Conservation (phyloP, 1,140 invertebrate species). For the Potamilus streckersoni region DNA sequence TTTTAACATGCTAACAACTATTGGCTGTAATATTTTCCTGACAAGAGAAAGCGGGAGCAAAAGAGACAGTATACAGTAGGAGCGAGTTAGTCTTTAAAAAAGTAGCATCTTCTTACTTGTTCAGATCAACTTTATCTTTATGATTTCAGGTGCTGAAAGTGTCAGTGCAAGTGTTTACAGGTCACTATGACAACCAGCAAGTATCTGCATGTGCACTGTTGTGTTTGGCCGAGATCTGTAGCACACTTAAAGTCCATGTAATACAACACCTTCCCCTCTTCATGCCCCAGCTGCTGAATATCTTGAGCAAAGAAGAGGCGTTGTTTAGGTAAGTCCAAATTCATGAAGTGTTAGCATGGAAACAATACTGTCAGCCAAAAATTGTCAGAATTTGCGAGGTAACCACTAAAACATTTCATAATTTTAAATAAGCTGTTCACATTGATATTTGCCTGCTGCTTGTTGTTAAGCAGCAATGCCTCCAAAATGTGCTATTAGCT, state of each 20-base stretch:
- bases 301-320: constrained; percentile 38
- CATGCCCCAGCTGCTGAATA: constrained; percentile 79
- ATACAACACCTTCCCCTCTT: constrained; percentile 80
- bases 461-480: no score
- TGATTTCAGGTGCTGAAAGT: constrained; percentile 53
- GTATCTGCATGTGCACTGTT: constrained; percentile 71
- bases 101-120: not conserved
- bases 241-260: constrained; percentile 79
- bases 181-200: constrained; percentile 31
- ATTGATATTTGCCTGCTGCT: no score
- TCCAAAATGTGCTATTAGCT: no score
- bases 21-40: no score
- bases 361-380: no score
- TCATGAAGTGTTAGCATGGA: no score
- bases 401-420: no score
- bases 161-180: constrained; percentile 42
- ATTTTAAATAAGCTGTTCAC: no score
- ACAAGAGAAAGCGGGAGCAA: no score
- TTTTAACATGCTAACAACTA: no score
- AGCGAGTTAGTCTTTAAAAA: not conserved
- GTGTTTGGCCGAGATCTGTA: constrained; percentile 81
- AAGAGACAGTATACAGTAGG: no score
- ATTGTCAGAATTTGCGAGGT: no score
- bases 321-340: constrained; percentile 28
- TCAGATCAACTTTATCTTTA: not conserved